Percentiles rank a stretch among this genome's conserved stretches.
These are phyloP conservation scores for Ophion ventricosus DNA, from an alignment of 2,888 invertebrate genomes.

Conservation along the genomic window DNA sequence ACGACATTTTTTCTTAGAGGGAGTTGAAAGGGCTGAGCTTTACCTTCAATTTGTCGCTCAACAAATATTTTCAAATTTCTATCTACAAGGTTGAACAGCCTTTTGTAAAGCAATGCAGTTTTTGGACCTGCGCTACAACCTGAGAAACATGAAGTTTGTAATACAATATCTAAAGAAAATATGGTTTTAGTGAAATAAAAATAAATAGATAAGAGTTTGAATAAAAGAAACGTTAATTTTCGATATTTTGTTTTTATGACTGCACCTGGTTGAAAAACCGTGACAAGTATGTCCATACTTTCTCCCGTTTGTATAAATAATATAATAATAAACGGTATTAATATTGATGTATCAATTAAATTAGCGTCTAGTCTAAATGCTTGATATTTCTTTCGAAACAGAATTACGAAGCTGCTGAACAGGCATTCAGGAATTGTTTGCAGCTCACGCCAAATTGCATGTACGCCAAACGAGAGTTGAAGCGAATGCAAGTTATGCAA, in stretches of 20 bases:
- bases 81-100: no score
- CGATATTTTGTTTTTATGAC: no score
- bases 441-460: slow-evolving; percentile 64
- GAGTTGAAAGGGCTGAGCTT: no score
- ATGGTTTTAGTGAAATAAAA: no score
- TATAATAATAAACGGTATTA: not conserved
- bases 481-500: slow-evolving; percentile 66
- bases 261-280: no score
- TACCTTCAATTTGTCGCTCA: no score
- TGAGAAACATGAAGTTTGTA: not conserved
- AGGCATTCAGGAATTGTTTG: slow-evolving; percentile 66
- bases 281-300: not conserved
- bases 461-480: slow-evolving; percentile 67
- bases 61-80: no score
- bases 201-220: not conserved
- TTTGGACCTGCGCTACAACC: not conserved
- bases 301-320: not conserved
- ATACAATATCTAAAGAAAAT: not conserved
- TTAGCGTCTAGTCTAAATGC: not conserved
- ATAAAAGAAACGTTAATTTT: no score
- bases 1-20: no score
- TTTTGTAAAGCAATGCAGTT: no score
- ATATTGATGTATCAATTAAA: not conserved
- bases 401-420: slow-evolving; percentile 69
- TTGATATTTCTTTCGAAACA: slow-evolving; percentile 24